phyloP scores from a whole-genome alignment of 2,888 invertebrate species.

The Schizaphis graminum region DNA sequence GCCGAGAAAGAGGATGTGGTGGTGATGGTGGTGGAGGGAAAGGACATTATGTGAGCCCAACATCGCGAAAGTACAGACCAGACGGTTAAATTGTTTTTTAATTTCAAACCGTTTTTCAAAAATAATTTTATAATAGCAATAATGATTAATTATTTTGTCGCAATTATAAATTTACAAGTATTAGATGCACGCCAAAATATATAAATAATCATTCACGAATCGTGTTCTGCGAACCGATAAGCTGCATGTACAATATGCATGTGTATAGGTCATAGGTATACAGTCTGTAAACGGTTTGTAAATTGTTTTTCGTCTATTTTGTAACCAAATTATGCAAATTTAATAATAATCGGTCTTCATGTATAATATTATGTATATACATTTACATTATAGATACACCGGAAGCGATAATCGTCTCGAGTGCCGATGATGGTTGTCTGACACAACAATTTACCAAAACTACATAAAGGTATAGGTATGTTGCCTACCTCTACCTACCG shows the following conservation, averaged over 20 bases:
- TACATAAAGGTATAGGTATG: not conserved
- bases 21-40: not conserved
- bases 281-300: not conserved
- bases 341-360: not conserved
- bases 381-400: not conserved
- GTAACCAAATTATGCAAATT: not conserved
- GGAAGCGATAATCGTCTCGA: conserved; percentile 2
- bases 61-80: not conserved
- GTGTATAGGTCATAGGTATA: not conserved
- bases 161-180: not conserved
- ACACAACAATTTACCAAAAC: not conserved
- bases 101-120: not conserved
- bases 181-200: not conserved
- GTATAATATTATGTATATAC: not conserved
- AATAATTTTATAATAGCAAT: not conserved
- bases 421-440: not conserved
- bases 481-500: not conserved
- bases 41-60: not conserved
- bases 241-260: not conserved
- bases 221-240: not conserved
- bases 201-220: not conserved
- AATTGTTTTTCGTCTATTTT: not conserved
- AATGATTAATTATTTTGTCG: not conserved
- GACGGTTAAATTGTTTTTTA: not conserved
- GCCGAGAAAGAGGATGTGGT: not conserved